Evolutionary conservation across 2,797 vertebrate species (phyloP).

Genomic region (Sebastes cheni): DNA sequence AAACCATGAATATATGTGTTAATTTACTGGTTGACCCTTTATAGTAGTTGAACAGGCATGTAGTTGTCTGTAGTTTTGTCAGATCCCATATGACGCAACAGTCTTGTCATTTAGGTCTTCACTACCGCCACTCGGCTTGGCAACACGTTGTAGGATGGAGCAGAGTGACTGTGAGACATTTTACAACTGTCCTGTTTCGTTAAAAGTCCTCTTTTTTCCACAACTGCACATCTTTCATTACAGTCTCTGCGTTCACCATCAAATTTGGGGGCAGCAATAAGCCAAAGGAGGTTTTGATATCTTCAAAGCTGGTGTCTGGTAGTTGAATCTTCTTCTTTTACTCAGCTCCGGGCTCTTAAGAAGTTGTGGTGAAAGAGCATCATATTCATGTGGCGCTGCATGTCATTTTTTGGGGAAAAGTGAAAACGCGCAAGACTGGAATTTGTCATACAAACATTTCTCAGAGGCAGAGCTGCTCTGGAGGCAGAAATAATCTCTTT

Average conservation of each 20-base stretch:
- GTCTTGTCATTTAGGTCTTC: constrained; percentile 13
- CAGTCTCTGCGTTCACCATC: neutral
- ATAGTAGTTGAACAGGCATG: neutral
- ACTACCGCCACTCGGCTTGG: constrained; percentile 1
- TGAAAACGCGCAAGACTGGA: neutral
- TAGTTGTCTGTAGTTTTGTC: neutral
- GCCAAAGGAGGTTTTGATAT: neutral
- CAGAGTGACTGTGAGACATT: constrained; percentile 2
- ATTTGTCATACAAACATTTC: constrained; percentile 29
- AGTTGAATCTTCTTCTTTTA: neutral
- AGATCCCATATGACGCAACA: constrained; percentile 1
- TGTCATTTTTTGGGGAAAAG: constrained; percentile 12
- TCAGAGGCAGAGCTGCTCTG: constrained; percentile 43
- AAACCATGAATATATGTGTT: constrained; percentile 17
- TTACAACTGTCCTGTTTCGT: neutral
- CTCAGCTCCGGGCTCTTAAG: constrained; percentile 6
- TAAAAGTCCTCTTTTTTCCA: neutral
- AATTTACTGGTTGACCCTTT: constrained; percentile 1
- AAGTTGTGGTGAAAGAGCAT: neutral
- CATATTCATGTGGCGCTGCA: neutral
- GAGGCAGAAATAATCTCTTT: constrained; percentile 22
- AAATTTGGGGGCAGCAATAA: neutral
- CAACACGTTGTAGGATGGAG: constrained; percentile 2
- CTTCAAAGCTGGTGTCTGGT: constrained; percentile 12
- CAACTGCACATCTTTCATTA: neutral